Conservation (phyloP, 2,113 vertebrate species). For the Scytalopus superciliaris region DNA sequence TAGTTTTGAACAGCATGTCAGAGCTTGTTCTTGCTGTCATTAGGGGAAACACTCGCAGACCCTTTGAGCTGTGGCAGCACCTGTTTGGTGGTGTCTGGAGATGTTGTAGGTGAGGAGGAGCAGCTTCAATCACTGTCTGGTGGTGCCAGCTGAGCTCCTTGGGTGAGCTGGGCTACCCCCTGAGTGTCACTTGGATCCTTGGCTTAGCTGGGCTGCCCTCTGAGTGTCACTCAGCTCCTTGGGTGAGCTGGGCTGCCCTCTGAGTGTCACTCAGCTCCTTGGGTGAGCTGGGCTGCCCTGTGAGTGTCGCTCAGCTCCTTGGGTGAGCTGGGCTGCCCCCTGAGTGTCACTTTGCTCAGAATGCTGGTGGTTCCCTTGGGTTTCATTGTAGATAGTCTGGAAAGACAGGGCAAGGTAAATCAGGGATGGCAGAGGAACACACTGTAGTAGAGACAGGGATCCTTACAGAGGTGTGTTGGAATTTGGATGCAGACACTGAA, state of each 20-base stretch:
- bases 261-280: background rate
- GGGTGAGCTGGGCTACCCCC: background rate
- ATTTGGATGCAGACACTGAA: background rate
- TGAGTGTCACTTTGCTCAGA: background rate
- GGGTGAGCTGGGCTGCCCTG: background rate
- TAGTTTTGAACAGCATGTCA: background rate
- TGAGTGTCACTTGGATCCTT: accelerated
- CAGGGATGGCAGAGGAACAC: background rate
- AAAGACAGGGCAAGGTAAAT: background rate
- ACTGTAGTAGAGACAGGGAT: too few relatives aligned
- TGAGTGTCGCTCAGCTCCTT: background rate
- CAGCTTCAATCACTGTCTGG: background rate
- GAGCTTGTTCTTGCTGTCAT: background rate
- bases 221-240: background rate
- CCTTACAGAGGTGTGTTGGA: background rate
- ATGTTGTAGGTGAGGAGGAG: background rate
- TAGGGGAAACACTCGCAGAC: background rate
- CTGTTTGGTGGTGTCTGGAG: background rate
- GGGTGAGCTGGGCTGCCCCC: background rate
- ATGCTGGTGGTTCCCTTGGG: background rate
- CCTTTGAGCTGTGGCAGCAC: background rate
- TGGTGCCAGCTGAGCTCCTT: background rate
- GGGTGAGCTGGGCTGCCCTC: too few relatives aligned
- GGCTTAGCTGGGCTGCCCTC: too few relatives aligned
- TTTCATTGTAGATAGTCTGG: background rate